Percentiles rank a stretch among this genome's conserved stretches.
Conservation (phyloP, 2,797 vertebrate species). For the Menidia menidia region DNA sequence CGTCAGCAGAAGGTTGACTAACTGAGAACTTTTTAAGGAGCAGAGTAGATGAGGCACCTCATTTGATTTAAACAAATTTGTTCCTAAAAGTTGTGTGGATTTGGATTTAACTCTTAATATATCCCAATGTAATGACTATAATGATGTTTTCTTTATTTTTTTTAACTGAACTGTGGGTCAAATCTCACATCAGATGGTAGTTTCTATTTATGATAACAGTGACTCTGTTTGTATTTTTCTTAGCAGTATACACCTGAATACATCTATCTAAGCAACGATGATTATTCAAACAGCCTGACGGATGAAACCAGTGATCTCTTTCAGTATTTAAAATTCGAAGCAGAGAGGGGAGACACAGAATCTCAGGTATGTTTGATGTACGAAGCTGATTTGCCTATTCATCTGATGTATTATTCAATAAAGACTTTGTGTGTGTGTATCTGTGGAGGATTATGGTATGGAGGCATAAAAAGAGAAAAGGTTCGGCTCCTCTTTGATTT, state of each 20-base stretch:
- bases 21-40: neutral
- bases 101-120: neutral
- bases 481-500: slow-evolving; percentile 9
- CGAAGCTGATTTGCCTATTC: neutral
- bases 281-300: slow-evolving; percentile 82
- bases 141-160: neutral
- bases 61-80: too few relatives aligned
- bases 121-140: neutral
- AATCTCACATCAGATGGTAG: neutral
- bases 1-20: neutral
- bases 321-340: slow-evolving; percentile 89
- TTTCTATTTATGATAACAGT: neutral
- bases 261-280: slow-evolving; percentile 85
- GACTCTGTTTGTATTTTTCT: slow-evolving; percentile 19
- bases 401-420: slow-evolving; percentile 5
- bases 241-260: slow-evolving; percentile 86
- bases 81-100: too few relatives aligned
- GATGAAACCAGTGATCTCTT: slow-evolving; percentile 85
- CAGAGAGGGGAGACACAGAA: slow-evolving; percentile 86
- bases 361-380: slow-evolving; percentile 84
- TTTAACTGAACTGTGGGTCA: slow-evolving; percentile 6
- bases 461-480: neutral
- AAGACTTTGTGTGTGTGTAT: neutral
- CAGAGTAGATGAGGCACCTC: neutral
- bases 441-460: neutral